phyloP scores from a whole-genome alignment of 30 jellyfish, hydroid and myxozoan genomes.

The Mastigias papua region DNA sequence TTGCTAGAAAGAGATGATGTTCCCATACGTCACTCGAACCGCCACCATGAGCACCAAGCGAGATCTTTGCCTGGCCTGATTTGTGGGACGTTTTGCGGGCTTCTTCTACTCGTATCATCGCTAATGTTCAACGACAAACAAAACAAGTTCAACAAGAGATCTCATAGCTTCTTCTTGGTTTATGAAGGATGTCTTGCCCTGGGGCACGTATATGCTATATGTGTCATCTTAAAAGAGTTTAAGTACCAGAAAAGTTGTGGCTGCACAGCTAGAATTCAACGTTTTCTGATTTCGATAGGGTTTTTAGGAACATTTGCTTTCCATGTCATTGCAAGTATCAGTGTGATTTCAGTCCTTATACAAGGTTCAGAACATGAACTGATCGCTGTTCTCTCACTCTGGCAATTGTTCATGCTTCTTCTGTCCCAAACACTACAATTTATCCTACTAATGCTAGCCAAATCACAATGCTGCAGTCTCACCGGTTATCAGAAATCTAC shows the following conservation, averaged over 20 bases:
- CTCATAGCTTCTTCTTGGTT: conserved; percentile 26
- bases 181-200: conserved; percentile 42
- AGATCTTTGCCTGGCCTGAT: conserved; percentile 54
- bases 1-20: not conserved
- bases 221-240: not conserved
- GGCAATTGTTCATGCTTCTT: conserved; percentile 9
- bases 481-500: not conserved
- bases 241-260: conserved; percentile 11
- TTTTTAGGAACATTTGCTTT: conserved; percentile 33
- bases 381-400: not conserved
- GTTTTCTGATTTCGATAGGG: conserved; percentile 17
- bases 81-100: conserved; percentile 31
- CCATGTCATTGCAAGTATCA: conserved; percentile 2
- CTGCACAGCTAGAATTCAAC: not conserved
- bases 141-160: not conserved
- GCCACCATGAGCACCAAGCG: not conserved
- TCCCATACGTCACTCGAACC: not conserved
- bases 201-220: conserved; percentile 7
- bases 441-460: not conserved
- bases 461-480: not conserved
- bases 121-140: conserved; percentile 1
- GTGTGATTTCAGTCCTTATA: not conserved
- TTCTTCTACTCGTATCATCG: conserved; percentile 20
- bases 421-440: conserved; percentile 12
- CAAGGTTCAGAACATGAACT: not conserved